Conservation (phyloP, 2,888 invertebrate genomes). For the Zelleria hepariella region DNA sequence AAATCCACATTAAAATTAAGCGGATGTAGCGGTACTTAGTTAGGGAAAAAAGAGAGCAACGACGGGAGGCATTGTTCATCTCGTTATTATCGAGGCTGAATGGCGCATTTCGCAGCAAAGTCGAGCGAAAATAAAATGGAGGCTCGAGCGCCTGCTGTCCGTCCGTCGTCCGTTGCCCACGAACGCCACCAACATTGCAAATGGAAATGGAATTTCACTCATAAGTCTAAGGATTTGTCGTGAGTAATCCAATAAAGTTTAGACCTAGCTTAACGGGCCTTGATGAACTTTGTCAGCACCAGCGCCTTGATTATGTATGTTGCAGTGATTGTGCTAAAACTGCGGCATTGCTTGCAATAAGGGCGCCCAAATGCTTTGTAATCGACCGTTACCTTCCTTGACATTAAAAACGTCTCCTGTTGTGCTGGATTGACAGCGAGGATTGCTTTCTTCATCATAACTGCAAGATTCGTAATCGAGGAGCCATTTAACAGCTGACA, state of each 20-base stretch:
- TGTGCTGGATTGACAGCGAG: too few species aligned
- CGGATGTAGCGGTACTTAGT: too few species aligned
- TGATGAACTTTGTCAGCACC: background rate
- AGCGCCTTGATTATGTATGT: too few species aligned
- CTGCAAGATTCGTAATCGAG: too few species aligned
- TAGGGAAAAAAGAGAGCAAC: slow-evolving; percentile 14
- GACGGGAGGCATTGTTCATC: slow-evolving; percentile 20
- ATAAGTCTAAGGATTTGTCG: slow-evolving; percentile 12
- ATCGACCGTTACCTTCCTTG: too few species aligned
- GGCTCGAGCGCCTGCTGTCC: slow-evolving; percentile 11
- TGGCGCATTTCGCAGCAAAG: slow-evolving; percentile 13
- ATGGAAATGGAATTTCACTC: slow-evolving; percentile 13
- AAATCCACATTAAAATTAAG: slow-evolving; percentile 18
- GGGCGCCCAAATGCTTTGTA: too few species aligned
- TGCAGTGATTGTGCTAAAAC: too few species aligned
- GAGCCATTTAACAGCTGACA: too few species aligned
- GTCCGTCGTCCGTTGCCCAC: slow-evolving; percentile 7
- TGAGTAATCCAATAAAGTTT: slow-evolving; percentile 14
- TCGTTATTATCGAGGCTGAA: slow-evolving; percentile 20
- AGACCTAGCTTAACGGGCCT: background rate
- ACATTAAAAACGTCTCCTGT: too few species aligned
- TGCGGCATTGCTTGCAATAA: too few species aligned
- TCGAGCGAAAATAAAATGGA: slow-evolving; percentile 19
- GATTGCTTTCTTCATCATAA: too few species aligned
- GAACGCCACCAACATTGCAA: slow-evolving; percentile 7